Base-by-base conservation (phyloP, 2,797 vertebrate species). In the Falco rusticolus region DNA sequence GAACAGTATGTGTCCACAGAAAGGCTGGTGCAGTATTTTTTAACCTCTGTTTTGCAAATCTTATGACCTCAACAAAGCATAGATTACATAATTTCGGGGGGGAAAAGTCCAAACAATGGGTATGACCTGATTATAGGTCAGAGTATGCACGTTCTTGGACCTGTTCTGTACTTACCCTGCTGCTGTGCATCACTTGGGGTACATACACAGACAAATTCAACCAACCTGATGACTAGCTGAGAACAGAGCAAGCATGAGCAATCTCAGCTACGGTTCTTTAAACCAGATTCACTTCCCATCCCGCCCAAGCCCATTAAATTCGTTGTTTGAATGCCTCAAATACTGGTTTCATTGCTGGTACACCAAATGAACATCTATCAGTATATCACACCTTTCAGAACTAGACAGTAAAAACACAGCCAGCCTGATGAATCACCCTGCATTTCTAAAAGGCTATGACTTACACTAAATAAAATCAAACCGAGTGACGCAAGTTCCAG, bases 351-450 rank as follows among this genome's bases (percentile, higher is more conserved):
- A 5, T 19, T 87, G 80, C 60, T 86, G 84, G 64, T 54, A 41
- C 48, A 31, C n/a, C 63, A 93, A 79, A 83, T 74, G 53, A 93
- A 54, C 70, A 41, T 68, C 59, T 59, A 6, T 64, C 13, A 3
- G 68, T 43, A 33, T 39, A 57, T 74, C 71, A 69, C 60, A 54
- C 41, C 74, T 89, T 50, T 89, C 59, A 85, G 86, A 91, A 83
- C 7, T 25, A 88, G 86, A 9, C 57, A 70, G 63, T 47, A 33
- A 41, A 60, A 59, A 14, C 33, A 33, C 50, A 80, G 90, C 18
- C 89, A 89, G 86, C 33, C 61, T 37, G 68, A 65, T 81, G 48
- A 94, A 88, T 87, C 93, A 95, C 41, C 34, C 60, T 50, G 53
- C 61, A 2, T 50, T 76, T 79, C 88, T 47, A 10, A 60, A 66